Percentiles rank a stretch among this genome's conserved stretches.
phyloP scores from a whole-genome alignment of 2,888 invertebrate species.

The Nomada fabriciana region DNA sequence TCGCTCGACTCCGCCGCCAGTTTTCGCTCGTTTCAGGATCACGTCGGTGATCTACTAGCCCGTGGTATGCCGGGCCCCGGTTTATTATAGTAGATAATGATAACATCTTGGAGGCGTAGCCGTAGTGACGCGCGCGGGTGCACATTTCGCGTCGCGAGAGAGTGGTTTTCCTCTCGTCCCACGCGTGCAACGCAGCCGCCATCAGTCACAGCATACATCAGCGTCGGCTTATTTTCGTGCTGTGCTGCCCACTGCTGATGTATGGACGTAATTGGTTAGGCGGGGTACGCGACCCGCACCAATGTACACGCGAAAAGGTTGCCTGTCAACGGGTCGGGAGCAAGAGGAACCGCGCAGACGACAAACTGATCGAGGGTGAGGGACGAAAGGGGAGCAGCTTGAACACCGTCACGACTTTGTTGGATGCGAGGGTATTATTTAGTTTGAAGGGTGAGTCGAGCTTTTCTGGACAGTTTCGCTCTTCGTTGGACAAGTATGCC shows the following conservation, averaged over 20 bases:
- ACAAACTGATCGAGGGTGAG: conserved; percentile 43
- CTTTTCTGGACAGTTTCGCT: conserved; percentile 2
- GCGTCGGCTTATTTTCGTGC: conserved; percentile 81
- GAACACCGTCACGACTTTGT: conserved; percentile 30
- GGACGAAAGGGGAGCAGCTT: background rate
- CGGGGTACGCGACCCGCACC: conserved; percentile 67
- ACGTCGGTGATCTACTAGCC: conserved; percentile 75
- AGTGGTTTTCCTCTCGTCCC: conserved; percentile 48
- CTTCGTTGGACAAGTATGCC: conserved; percentile 4
- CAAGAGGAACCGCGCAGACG: conserved; percentile 17
- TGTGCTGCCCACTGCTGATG: conserved; percentile 75
- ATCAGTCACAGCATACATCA: conserved; percentile 78
- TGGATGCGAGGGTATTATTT: background rate
- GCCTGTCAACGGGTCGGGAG: conserved; percentile 44
- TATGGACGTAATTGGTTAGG: conserved; percentile 82
- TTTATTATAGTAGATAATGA: conserved; percentile 83
- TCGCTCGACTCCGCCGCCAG: conserved; percentile 38
- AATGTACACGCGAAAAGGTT: conserved; percentile 55
- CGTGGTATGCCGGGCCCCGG: conserved; percentile 76
- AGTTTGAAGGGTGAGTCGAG: background rate
- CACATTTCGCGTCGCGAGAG: conserved; percentile 39
- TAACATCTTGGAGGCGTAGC: conserved; percentile 80
- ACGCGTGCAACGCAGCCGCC: conserved; percentile 68
- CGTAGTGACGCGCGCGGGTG: conserved; percentile 36
- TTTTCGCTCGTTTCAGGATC: conserved; percentile 61